Percentiles rank a stretch among this genome's conserved stretches.
Evolutionary conservation across 2,888 invertebrate genomes (phyloP).

Genomic region (Galeruca laticollis): DNA sequence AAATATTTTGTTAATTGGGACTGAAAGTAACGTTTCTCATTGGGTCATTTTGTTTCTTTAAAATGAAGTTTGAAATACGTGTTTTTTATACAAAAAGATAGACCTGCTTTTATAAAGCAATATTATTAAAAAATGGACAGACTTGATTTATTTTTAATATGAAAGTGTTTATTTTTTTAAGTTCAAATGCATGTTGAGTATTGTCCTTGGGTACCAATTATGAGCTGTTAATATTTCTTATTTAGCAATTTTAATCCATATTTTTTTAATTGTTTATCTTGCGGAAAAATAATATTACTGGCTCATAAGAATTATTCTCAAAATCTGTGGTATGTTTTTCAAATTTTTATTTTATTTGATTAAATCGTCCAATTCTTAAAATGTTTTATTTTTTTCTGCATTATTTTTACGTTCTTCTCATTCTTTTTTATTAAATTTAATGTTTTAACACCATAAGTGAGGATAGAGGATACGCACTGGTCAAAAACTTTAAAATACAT

Average conservation of each 20-base stretch:
- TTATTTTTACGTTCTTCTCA: no score
- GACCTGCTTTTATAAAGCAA: neutral
- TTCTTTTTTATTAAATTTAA: neutral
- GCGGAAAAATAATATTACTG: neutral
- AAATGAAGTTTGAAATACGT: neutral
- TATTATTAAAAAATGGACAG: neutral
- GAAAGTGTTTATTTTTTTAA: neutral
- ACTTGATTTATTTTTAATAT: no score
- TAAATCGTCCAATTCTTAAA: neutral
- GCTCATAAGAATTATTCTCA: neutral
- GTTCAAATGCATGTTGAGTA: slow-evolving; percentile 18
- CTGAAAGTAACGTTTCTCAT: neutral
- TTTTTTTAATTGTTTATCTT: neutral
- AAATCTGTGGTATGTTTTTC: neutral
- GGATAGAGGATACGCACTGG: no score
- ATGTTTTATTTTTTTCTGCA: neutral
- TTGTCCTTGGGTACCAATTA: slow-evolving; percentile 17
- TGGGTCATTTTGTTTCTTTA: slow-evolving; percentile 2
- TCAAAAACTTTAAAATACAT: no score
- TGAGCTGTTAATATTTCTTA: slow-evolving; percentile 2
- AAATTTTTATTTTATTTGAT: neutral
- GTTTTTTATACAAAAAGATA: neutral
- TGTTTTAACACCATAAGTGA: no score
- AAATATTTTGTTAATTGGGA: neutral
- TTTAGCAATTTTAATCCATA: neutral